Conservation (phyloP, 2,797 vertebrate genomes). For the Gouania willdenowi region DNA sequence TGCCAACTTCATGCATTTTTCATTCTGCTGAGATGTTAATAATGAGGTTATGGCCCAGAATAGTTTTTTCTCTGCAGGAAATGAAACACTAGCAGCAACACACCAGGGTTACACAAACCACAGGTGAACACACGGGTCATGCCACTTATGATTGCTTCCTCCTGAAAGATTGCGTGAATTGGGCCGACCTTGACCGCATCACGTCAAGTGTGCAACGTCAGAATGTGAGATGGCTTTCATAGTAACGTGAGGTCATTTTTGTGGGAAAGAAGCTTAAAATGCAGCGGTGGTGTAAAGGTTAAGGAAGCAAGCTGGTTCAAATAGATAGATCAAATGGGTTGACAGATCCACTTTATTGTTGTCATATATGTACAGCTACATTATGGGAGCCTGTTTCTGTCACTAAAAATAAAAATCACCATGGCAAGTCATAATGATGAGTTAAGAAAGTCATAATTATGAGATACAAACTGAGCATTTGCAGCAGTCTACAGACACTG, state of each 20-base stretch:
- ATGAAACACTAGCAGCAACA: constrained; percentile 7
- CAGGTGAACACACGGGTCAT: constrained; percentile 9
- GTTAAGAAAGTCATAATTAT: no score
- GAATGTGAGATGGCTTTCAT: constrained; percentile 15
- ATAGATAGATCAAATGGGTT: no score
- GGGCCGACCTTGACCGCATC: constrained; percentile 3
- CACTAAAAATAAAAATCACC: no score
- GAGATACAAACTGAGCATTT: no score
- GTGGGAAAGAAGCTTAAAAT: constrained; percentile 1
- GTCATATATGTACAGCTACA: no score
- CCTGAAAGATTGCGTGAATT: constrained; percentile 16
- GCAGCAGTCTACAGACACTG: no score
- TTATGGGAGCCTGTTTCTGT: no score
- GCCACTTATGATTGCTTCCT: constrained; percentile 8
- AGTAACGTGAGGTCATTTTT: constrained; percentile 1
- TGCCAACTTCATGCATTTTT: constrained; percentile 19
- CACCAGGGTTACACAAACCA: constrained; percentile 1
- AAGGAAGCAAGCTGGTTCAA: no score
- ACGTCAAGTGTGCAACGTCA: constrained; percentile 2
- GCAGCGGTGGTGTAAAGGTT: no score
- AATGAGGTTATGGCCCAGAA: constrained; percentile 21
- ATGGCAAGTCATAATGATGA: no score
- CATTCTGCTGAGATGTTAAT: constrained; percentile 26
- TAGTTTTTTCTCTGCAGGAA: constrained; percentile 27
- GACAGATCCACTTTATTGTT: no score